phyloP scores from a whole-genome alignment of 2,113 vertebrate genomes.

The Indicator indicator region DNA sequence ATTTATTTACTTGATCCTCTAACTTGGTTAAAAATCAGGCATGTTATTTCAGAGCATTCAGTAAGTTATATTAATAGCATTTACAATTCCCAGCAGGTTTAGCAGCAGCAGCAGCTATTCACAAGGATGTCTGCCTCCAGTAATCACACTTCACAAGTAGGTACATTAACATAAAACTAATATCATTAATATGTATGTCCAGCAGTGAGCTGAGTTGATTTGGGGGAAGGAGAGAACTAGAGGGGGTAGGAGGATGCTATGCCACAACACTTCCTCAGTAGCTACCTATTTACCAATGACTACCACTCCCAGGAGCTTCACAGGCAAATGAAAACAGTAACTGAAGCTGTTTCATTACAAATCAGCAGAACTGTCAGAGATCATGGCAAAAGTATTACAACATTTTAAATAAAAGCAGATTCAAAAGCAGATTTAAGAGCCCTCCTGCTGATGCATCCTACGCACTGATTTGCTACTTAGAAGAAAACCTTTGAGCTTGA shows the following conservation, averaged over 20 bases:
- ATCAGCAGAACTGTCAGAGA: constrained; percentile 3
- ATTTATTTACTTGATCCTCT: neutral
- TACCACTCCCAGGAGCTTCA: neutral
- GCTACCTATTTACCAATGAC: neutral
- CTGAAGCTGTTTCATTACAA: neutral
- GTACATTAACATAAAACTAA: neutral
- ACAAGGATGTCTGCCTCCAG: neutral
- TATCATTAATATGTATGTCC: neutral
- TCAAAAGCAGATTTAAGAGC: neutral
- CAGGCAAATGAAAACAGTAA: neutral
- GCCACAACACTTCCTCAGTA: neutral
- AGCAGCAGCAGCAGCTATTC: neutral
- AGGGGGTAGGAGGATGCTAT: neutral
- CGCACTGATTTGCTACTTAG: neutral
- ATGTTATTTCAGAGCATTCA: neutral
- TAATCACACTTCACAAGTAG: constrained; percentile 3
- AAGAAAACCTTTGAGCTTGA: neutral
- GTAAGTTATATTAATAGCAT: neutral
- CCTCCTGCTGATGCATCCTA: neutral
- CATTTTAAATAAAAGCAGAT: neutral
- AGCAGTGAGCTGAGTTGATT: neutral
- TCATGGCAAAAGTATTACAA: neutral
- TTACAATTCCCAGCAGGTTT: constrained; percentile 12
- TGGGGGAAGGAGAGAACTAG: neutral
- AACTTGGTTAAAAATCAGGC: neutral